Base-by-base conservation (phyloP, 2,113 vertebrate species). In the Hassar affinis region DNA sequence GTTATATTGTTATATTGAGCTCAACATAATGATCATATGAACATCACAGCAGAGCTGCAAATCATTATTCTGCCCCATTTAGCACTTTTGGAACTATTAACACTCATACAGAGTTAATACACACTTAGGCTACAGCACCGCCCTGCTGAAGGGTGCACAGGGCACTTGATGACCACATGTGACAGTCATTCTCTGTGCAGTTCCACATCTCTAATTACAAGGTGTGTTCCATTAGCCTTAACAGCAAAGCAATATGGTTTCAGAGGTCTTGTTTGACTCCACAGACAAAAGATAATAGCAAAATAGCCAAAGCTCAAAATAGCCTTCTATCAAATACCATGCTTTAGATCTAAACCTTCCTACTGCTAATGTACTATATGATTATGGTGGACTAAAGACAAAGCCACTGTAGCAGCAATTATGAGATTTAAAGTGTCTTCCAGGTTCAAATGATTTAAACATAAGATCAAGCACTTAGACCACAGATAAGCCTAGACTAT, bases 161-260 rank as follows among this genome's bases (percentile, higher is more conserved):
- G 72, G 18, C 15, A 18, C 6, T 51, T 2, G n/a, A 33, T 75
- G 27, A 10, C n/a, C 47, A 42, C 72, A 75, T 72, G 42, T 72
- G 38, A 72, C 42, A n/a, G 69, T 75, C 45, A 51, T 54, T 54
- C 72, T 54, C 27, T 18, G 51, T 33, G 27, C 49, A 5, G n/a
- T 54, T 76, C 72, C 72, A 76, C 30, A 33, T 33, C 49, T 76
- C 49, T 76, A 52, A 72, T 72, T 52, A 76, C 9, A 33, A 52
- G 17, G 27, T 35, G 27, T 0, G 1, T 52, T 35, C 10, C 6
- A 76, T 76, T 33, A 54, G 51, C 18, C 2, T 35, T 54, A 56
- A 33, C 20, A 56, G 27, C 10, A 76, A 22, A 77, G 54, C 4
- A 12, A 25, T 54, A 35, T 54, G 69, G 49, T 54, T 33, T 35